Evolutionary conservation across 2,797 vertebrate genomes (phyloP).

Genomic region (Sus cebifrons): DNA sequence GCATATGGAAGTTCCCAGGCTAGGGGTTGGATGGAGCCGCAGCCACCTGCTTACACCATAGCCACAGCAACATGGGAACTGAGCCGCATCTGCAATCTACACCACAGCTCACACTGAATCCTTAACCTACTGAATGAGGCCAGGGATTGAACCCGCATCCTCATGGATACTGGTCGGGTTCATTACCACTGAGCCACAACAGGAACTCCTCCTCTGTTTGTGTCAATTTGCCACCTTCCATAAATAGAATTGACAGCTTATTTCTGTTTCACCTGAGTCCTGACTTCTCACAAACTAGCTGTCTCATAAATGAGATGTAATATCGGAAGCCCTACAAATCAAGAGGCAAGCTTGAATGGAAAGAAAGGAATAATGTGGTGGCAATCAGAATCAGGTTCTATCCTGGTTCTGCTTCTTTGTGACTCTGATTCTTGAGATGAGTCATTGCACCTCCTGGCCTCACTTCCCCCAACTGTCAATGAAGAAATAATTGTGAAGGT

Average conservation of each 20-base stretch:
- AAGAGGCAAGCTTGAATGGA: background rate
- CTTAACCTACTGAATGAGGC: too few species aligned
- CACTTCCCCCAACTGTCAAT: background rate
- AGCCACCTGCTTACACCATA: too few species aligned
- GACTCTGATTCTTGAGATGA: background rate
- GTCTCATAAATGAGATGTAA: background rate
- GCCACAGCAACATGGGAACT: too few species aligned
- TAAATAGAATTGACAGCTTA: background rate
- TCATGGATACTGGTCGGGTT: too few species aligned
- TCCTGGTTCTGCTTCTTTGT: background rate
- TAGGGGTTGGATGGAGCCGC: too few species aligned
- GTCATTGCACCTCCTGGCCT: background rate
- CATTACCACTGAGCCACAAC: too few species aligned
- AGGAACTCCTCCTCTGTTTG: too few species aligned
- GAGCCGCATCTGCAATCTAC: too few species aligned
- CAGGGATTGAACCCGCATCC: too few species aligned
- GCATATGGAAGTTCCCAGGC: too few species aligned
- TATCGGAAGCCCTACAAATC: background rate
- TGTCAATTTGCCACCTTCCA: background rate
- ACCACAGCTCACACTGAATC: too few species aligned
- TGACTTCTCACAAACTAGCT: slow-evolving; percentile 44
- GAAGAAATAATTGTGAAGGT: background rate
- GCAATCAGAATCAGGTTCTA: background rate
- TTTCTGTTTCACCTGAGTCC: slow-evolving; percentile 29
- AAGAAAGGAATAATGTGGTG: background rate